Evolutionary conservation across 1,140 invertebrate genomes (phyloP), one percentile per base, ranked within the genome.

Genomic region (Cydia fagiglandana): DNA sequence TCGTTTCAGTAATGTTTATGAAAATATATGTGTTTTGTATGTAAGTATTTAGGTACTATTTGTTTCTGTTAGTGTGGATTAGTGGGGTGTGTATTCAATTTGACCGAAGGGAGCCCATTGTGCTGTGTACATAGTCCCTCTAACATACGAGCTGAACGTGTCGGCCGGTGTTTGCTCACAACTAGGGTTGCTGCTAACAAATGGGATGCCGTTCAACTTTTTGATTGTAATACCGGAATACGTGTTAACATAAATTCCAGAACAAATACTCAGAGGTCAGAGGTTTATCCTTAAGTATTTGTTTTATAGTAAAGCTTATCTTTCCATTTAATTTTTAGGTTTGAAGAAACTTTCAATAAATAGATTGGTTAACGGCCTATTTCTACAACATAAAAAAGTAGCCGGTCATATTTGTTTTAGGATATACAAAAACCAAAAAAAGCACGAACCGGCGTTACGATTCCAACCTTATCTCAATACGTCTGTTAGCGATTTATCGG

Each of bases 51-150:
- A 34, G 24, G 38, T 70, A 41, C n/a, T 41, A 45, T 41, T 70
- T 70, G 66, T 70, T 41, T n/a, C 34, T 41, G 66, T 70, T 70
- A 45, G 66, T 68, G 64, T 68, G 64, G 64, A 68, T 68, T 68
- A 68, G 30, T 68, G 17, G 66, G 66, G 66, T 70, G 66, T 70
- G 38, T 70, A 70, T 70, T 45, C 66, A 70, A 70, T 70, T 70
- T 70, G 34, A 20, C 15, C 66, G 66, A 41, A 70, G 17, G 66
- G 66, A 61, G 20, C 56, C 56, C 66, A 70, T 70, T 70, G 66
- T 45, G 56, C 56, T 61, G 56, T 61, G 56, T 66, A 70, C 34
- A 70, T 34, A 70, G 66, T 38, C 66, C 66, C 34, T 70, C 30
- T 45, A 70, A 70, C 66, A 70, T 41, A 45, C 17, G 38, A 70